Evolutionary conservation across 2,888 invertebrate genomes (phyloP), one percentile per base, ranked within the genome.

Genomic region (Noctuana brunneofusca): DNA sequence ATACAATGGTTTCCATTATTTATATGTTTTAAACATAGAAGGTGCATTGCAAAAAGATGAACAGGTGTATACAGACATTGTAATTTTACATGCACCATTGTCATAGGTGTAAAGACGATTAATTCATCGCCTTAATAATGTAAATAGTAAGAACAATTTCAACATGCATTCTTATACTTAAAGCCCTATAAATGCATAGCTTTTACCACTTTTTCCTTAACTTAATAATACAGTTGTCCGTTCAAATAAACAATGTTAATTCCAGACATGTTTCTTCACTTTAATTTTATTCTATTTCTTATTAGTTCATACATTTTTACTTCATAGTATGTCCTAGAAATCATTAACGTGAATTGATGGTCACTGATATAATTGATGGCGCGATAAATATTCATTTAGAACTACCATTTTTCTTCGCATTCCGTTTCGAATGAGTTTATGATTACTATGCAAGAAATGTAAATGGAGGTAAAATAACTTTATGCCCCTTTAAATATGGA

Each of bases 391-490:
- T 49, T 49, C 49, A 49, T 49, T 27, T 3, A 3, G 11, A 14
- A 16, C 16, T 16, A 1, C 16, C 14, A 52, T 52, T 52, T 52
- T 30, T 30, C 49, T 12, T 12, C 30, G 16, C 14, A 52, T 30
- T 52, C 50, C 50, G 1, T 30, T 52, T 52, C 30, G 27, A 49
- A 24, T 52, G 30, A 30, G 9, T 30, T 27, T 27, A 30, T 52
- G 30, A 20, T 52, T 53, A 35, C 18, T 20, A 35, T 53, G 27
- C 14, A 27, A 30, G 3, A 49, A 24, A 49, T 46, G 46, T 49
- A 16, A 50, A 50, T 50, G 30, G 16, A 50, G 14, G 30, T 50
- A 50, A 30, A 58, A 38, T 18, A 58, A 58, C 41, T 41, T 38
- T 58, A 35, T 50, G 50, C 32, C 24, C 50, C 16, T 20, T 38